Evolutionary conservation across 2,797 vertebrate species (phyloP), one percentile per base, ranked within the genome.

Genomic region (Onychomys arenicola): DNA sequence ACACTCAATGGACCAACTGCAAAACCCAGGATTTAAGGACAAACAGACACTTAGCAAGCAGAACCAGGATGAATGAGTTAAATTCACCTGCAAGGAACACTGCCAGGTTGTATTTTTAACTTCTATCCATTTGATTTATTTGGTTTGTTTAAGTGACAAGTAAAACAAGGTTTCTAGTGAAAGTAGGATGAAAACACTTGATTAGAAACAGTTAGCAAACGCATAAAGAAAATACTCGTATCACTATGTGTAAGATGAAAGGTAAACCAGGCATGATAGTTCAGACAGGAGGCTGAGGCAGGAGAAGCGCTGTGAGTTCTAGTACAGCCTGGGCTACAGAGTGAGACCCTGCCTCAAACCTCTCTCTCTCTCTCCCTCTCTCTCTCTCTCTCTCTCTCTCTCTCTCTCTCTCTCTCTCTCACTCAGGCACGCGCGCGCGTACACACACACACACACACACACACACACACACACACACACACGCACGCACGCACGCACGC

Each of bases 171-270:
- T 91, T 92, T 94, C 10, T 29, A 29, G 34, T 57, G n/a, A 69
- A 76, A 95, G 77, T 25, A 94, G 0, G 61, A 59, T 82, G 8
- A 59, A 93, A 89, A 75, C 40, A 63, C 32, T 90, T 59, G 16
- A 16, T 85, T 90, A 82, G 17, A 97, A 81, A 83, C 82, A 37
- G 27, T 69, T 91, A 55, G 73, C 37, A 93, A 87, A 67, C 23
- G 49, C 37, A 89, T 55, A 89, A 52, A 19, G 92, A 32, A 82
- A 49, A 65, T 37, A 83, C 81, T 12, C 92, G 12, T 49, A 27
- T 77, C 40, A 81, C 14, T 32, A 69, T 27, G 4, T 6, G 40
- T 76, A 80, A 95, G 71, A 83, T 57, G 61, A 2, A 87, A 94
- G 25, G 61, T 43, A 37, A 93, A 93, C 2, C 52, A 89, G 52